These are phyloP conservation scores for Drosophila ananassae DNA, from an alignment of 1,140 invertebrate genomes.

Conservation along the genomic window DNA sequence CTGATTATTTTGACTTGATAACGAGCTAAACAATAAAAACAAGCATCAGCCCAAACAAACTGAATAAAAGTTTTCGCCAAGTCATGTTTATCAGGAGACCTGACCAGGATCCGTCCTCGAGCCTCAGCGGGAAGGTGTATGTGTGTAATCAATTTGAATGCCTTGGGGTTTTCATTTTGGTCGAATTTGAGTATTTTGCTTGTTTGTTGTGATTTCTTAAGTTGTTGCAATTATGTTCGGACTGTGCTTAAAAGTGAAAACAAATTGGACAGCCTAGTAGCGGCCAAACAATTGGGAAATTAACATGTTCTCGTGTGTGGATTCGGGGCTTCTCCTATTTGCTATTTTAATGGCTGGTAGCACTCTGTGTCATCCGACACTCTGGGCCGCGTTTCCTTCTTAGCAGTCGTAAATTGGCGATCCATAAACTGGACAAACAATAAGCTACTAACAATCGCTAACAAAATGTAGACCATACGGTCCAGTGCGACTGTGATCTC, in stretches of 20 bases:
- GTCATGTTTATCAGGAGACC: conserved; percentile 75
- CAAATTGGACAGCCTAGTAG: conserved; percentile 22
- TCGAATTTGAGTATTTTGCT: conserved; percentile 51
- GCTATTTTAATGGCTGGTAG: conserved; percentile 55
- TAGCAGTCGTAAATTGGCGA: conserved; percentile 61
- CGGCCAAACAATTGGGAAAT: conserved; percentile 36
- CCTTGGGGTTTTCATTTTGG: conserved; percentile 45
- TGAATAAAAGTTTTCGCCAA: conserved; percentile 55
- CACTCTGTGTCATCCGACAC: conserved; percentile 50
- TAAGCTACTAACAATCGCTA: conserved; percentile 68
- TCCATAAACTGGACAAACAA: conserved; percentile 60
- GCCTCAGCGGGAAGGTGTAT: not conserved
- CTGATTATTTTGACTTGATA: conserved; percentile 84
- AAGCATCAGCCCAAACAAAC: conserved; percentile 65
- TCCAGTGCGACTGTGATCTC: conserved; percentile 28
- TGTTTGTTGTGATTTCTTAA: conserved; percentile 79
- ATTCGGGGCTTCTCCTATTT: conserved; percentile 37
- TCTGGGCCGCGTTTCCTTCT: conserved; percentile 30
- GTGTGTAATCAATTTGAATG: conserved; percentile 79
- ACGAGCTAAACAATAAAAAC: conserved; percentile 83
- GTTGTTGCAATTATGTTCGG: conserved; percentile 76
- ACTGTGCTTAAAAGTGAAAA: conserved; percentile 53
- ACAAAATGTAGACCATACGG: conserved; percentile 53
- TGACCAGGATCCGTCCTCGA: conserved; percentile 46
- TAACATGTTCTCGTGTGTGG: conserved; percentile 46